Evolutionary conservation across 2,113 vertebrate species (phyloP), one percentile per base, ranked within the genome.

Genomic region (Dendrocopos noguchii): DNA sequence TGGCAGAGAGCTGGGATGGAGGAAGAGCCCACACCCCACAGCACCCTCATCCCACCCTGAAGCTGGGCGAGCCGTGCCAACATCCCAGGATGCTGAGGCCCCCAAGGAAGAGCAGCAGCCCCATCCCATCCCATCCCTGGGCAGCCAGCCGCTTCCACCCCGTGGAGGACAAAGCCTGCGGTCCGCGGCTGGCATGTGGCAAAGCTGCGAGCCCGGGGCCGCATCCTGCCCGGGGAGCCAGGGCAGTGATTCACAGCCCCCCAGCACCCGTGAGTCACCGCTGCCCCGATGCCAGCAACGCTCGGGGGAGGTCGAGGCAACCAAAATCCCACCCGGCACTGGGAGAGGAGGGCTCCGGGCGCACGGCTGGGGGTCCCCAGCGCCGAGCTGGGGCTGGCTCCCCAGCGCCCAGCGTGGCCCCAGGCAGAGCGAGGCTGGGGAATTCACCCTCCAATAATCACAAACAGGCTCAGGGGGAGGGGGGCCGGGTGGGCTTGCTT

Each of bases 401-500:
- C 86, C 88, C 73, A 72, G 39, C 6, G 5, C 82, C 44, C 63
- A 6, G 76, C 79, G 1, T 24, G 14, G 66, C 39, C 87, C 84
- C 95, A 90, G 70, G 80, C 79, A 6, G 85, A 91, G 89, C 25
- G 25, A 53, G 34, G 84, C 88, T 72, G 83, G 88, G 71, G 80
- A 84, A 87, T 57, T 72, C 25, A n/a, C 63, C 88, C 85, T 93
- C 82, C 80, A 95, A 88, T 96, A 97, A 97, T 97, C 92, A 95
- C 93, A 93, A 96, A 66, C 96, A 96, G 96, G 95, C 93, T 84
- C 46, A 8, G 73, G 46, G 46, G 46, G 46, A 18, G 46, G 74
- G 66, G 87, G 87, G 87, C 94, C 89, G 74, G 94, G 84, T 12
- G 94, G 67, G 90, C 83, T 96, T 90, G 95, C 92, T 67, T 94